phyloP scores from a whole-genome alignment of 2,888 invertebrate species.

The Pseudococcus longispinus region DNA sequence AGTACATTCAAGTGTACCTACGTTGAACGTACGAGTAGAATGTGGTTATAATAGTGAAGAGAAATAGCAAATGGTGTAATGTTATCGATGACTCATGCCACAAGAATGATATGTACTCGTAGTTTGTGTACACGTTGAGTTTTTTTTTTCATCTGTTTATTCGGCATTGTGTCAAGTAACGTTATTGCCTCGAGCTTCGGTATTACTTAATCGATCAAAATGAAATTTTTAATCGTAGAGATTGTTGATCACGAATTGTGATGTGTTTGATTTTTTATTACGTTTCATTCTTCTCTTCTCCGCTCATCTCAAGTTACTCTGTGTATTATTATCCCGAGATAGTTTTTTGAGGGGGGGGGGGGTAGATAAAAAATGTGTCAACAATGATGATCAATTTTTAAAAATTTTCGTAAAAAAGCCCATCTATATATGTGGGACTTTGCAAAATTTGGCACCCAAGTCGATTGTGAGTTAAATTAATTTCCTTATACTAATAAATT shows the following conservation, averaged over 20 bases:
- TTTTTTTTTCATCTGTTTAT: background rate
- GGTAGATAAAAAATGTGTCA: too few relatives aligned
- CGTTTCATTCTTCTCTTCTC: background rate
- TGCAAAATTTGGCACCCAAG: too few relatives aligned
- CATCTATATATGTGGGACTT: too few relatives aligned
- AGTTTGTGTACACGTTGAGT: background rate
- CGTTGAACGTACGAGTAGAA: background rate
- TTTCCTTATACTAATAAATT: too few relatives aligned
- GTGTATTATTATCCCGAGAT: too few relatives aligned
- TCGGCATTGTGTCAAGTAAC: conserved; percentile 7
- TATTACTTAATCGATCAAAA: background rate
- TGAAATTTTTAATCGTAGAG: background rate
- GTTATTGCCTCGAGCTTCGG: background rate
- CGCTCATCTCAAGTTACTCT: background rate
- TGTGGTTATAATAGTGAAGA: background rate
- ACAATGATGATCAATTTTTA: too few relatives aligned
- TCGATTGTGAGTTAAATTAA: too few relatives aligned
- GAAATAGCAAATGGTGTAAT: background rate
- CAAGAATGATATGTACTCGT: background rate
- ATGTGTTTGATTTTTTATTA: background rate
- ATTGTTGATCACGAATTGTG: background rate
- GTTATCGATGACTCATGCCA: conserved; percentile 12
- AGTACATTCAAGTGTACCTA: background rate
- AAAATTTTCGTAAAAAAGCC: too few relatives aligned
- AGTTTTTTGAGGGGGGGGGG: too few relatives aligned